phyloP scores from a whole-genome alignment of 2,113 vertebrate genomes.

The Clinocottus analis region DNA sequence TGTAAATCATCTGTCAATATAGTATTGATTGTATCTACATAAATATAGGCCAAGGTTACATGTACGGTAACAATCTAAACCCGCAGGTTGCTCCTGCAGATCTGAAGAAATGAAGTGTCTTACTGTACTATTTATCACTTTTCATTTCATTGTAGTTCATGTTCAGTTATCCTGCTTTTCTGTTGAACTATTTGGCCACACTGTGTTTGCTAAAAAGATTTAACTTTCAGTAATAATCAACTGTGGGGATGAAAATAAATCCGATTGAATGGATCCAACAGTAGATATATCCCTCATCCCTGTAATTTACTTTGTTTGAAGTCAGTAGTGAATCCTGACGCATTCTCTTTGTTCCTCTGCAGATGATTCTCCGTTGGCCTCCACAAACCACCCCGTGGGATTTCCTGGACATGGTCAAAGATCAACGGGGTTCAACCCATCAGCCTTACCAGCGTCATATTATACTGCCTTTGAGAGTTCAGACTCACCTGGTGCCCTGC shows the following conservation, averaged over 20 bases:
- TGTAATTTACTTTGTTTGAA: background rate
- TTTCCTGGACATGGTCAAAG: slow-evolving; percentile 62
- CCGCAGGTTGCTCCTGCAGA: background rate
- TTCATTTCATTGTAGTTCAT: background rate
- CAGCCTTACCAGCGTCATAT: slow-evolving; percentile 80
- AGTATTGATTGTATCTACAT: slow-evolving; percentile 40
- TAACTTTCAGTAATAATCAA: background rate
- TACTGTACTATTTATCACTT: slow-evolving; percentile 13
- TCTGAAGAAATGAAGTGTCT: background rate
- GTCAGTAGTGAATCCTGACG: background rate
- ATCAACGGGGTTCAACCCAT: slow-evolving; percentile 70
- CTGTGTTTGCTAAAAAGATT: background rate
- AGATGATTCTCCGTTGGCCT: slow-evolving; percentile 80
- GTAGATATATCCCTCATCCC: background rate
- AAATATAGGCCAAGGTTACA: slow-evolving; percentile 26
- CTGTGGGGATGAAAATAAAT: background rate
- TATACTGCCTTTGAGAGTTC: slow-evolving; percentile 70
- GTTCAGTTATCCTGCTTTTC: slow-evolving; percentile 11
- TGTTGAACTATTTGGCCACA: background rate
- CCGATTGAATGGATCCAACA: background rate
- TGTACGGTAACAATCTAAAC: too few relatives aligned
- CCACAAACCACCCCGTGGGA: slow-evolving; percentile 53
- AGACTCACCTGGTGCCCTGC: slow-evolving; percentile 53
- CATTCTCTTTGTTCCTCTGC: slow-evolving; percentile 64
- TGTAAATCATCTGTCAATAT: slow-evolving; percentile 7